Evolutionary conservation across 2,113 vertebrate species (phyloP), one percentile per base, ranked within the genome.

Genomic region (Pyxicephalus adspersus): DNA sequence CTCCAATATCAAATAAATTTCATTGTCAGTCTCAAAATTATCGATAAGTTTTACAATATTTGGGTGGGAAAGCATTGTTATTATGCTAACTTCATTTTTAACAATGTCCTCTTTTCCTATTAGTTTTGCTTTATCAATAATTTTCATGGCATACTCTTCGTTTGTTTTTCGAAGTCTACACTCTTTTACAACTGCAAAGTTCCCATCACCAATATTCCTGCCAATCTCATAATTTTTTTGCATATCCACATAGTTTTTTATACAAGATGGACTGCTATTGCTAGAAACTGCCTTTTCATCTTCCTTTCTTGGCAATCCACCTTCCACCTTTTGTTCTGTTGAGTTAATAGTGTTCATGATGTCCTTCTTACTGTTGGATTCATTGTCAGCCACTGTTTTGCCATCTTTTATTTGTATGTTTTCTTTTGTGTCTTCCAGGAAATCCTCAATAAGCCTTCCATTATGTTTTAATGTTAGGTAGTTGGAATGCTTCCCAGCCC

Each of bases 51-150:
- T 91, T 68, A 99, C 96, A 20, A 99, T 94, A 73, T 95, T 95
- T 51, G 96, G 95, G 81, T 99, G 97, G 26, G 91, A 90, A 54
- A 99, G 94, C 83, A 94, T 95, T 60, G 88, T 94, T 83, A 96
- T 91, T 5, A 99, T 95, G 22, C 94, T 86, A 80, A 99, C 95
- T 90, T 99, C 98, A 0, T 97, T 99, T 89, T 96, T 95, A 83
- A 98, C 94, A 91, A 99, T 97, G 87, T 97, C 96, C 86, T 96
- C 96, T 64, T 96, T 96, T 0, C 97, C 98, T 80, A 93, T 90
- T 84, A 99, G 91, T 81, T 97, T 97, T 65, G 94, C 89, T 83
- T 94, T 97, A 83, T 97, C 94, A 0, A 99, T 92, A 3, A 98
- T 95, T 89, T 99, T 99, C 92, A 98, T 89, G 11, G 98, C 98